These are phyloP conservation scores for Ectemnius continuus DNA, from an alignment of 2,888 invertebrate genomes.

Conservation along the genomic window DNA sequence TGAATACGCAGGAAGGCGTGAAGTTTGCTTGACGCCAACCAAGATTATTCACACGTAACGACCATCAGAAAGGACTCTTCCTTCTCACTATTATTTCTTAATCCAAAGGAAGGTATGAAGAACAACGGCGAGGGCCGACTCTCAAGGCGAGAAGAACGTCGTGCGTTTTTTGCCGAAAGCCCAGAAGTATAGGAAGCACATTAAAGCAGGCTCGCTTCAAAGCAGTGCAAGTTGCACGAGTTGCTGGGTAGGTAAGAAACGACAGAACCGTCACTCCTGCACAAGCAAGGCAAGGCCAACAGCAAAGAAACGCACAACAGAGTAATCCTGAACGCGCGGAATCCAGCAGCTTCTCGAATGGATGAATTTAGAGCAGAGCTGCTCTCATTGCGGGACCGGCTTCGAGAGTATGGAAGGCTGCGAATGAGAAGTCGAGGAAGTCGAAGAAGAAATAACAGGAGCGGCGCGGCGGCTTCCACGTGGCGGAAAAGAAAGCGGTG, in stretches of 20 bases:
- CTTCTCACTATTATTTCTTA: background rate
- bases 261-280: too few relatives aligned
- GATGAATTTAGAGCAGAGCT: constrained; percentile 39
- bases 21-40: background rate
- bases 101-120: too few relatives aligned
- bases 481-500: constrained; percentile 12
- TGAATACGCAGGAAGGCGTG: constrained; percentile 5
- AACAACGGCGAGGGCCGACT: too few relatives aligned
- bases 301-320: constrained; percentile 19
- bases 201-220: too few relatives aligned
- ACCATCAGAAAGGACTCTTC: background rate
- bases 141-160: too few relatives aligned
- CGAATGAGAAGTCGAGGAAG: constrained; percentile 18
- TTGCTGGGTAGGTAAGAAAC: too few relatives aligned
- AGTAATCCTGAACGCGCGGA: constrained; percentile 30
- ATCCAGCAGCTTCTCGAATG: constrained; percentile 21
- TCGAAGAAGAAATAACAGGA: background rate
- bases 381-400: constrained; percentile 33
- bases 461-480: too few relatives aligned
- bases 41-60: background rate
- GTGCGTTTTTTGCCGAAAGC: too few relatives aligned
- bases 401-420: constrained; percentile 11
- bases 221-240: too few relatives aligned
- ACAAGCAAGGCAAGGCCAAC: background rate
- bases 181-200: too few relatives aligned